Base-by-base conservation (phyloP, 2,888 invertebrate genomes). In the Ligdia adustata region DNA sequence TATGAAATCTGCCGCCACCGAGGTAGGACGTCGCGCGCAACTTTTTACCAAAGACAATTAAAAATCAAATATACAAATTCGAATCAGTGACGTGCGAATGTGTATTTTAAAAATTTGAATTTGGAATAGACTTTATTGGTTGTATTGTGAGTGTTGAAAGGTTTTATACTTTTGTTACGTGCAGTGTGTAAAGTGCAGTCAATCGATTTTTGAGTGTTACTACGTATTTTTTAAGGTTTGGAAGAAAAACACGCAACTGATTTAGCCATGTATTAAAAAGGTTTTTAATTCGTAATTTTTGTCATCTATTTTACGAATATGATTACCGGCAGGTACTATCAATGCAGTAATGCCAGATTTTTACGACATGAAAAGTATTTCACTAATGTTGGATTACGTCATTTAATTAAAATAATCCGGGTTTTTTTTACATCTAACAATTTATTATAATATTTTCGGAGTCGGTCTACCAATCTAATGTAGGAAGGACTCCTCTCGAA, bases 1-100 rank as follows among this genome's bases (percentile, higher is more conserved):
- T 79, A 67, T 62, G 60, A 63, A 55, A 55, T 56, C 54, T 57
- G 60, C 64, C 64, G 62, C 57, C 57, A 56, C 39, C 52, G 60
- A 55, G 64, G 62, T 35, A 16, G 53, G 62, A 72, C 77, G 75
- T 52, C 58, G 28, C 56, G 49, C 45, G 55, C 37, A 35, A 47
- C 55, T 52, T 41, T 37, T 37, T 54, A 52, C 40, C 34, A 28
- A 13, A 24, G 35, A 9, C 37, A 46, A 54, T 62, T 62, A 64
- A 64, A 59, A 60, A 57, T 62, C 18, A 45, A 60, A 53, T 48
- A 54, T 60, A 52, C 41, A 60, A 63, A 57, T 55, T 60, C 60
- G 57, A 47, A 57, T 57, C 35, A 37, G 46, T 47, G 43, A 50
- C 34, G 15, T 33, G 16, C 26, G 33, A n/a, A 7, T 7, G 29